A percentile compares a stretch with the other conserved stretches of the same genome.
Evolutionary conservation across 2,888 invertebrate species (phyloP).

Genomic region (Corythucha ciliata): DNA sequence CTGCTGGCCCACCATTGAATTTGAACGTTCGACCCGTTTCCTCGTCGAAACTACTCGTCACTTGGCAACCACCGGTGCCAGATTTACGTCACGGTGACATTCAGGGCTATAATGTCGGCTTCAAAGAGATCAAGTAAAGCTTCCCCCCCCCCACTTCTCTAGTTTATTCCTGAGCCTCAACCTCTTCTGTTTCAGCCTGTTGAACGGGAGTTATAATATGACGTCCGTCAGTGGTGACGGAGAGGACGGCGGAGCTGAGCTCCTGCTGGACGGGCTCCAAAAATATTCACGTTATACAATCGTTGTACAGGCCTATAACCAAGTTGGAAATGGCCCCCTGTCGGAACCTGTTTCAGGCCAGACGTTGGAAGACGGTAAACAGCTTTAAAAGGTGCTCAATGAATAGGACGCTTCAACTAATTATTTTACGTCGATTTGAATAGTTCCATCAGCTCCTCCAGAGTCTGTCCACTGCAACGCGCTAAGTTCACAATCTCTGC

Average conservation of each 20-base stretch:
- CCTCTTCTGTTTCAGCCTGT: slow-evolving; percentile 22
- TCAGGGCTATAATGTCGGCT: slow-evolving; percentile 65
- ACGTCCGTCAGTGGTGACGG: slow-evolving; percentile 59
- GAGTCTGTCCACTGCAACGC: slow-evolving; percentile 66
- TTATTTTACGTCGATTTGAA: slow-evolving; percentile 25
- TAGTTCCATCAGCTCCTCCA: slow-evolving; percentile 71
- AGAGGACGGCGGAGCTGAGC: slow-evolving; percentile 57
- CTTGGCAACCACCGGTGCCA: slow-evolving; percentile 61
- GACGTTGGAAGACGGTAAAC: slow-evolving; percentile 63
- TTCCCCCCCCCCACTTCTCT: too few species aligned
- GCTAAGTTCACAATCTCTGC: slow-evolving; percentile 62
- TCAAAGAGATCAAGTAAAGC: slow-evolving; percentile 46
- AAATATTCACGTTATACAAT: slow-evolving; percentile 60
- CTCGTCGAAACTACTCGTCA: slow-evolving; percentile 61
- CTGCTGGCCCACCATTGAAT: slow-evolving; percentile 55
- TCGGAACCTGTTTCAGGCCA: slow-evolving; percentile 58
- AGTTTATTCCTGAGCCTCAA: too few species aligned
- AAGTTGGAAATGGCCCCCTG: slow-evolving; percentile 61
- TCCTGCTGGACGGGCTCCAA: slow-evolving; percentile 52
- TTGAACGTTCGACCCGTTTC: slow-evolving; percentile 59
- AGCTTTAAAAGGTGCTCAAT: slow-evolving; percentile 4
- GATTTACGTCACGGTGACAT: slow-evolving; percentile 65
- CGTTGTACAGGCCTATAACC: slow-evolving; percentile 64
- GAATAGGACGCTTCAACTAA: background rate
- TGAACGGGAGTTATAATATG: slow-evolving; percentile 50